Base-by-base conservation (phyloP, 2,888 invertebrate genomes). In the Pseudeuparius sepicola region DNA sequence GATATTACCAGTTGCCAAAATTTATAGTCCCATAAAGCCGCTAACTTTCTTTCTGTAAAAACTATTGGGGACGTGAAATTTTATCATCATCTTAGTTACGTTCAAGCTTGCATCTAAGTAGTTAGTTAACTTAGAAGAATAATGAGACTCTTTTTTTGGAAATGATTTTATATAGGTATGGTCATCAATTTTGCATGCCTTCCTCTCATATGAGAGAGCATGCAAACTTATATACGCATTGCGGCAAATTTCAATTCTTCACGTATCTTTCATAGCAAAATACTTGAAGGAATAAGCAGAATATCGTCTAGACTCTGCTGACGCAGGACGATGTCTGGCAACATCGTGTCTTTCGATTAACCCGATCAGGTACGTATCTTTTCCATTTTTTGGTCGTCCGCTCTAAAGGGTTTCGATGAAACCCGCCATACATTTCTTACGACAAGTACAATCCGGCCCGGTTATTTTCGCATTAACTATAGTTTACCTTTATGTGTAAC, bases 81-180 rank as follows among this genome's bases (percentile, higher is more conserved):
- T n/a, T n/a, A n/a, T n/a, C n/a, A n/a, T n/a, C n/a, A n/a, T 37
- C 15, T 31, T 42, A 16, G 20, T 31, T 7, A 42, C 36, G 29
- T 18, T 38, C 20, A 38, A 34, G 26, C 30, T 29, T 18, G 40
- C 29, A 32, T 41, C 38, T 13, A 42, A 33, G 17, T 42, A 42
- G 9, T 13, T 12, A 17, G 24, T 24, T 29, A 16, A 23, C 10
- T n/a, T 31, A 18, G 34, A 14, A 24, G 3, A 23, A 15, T 39
- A 42, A 17, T 42, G 25, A 10, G 36, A 34, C 9, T 26, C 23
- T 38, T 42, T n/a, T n/a, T 42, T 15, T 10, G 31, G 35, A 12
- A 42, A 42, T 17, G 24, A 15, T 15, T 17, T 29, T 14, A 42
- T 42, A n/a, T n/a, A n/a, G n/a, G n/a, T n/a, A 16, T 42, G 38